These are phyloP conservation scores for Phenganax stokvisi DNA, from an alignment of 92 coral and sea anemone genomes.

Conservation along the genomic window DNA sequence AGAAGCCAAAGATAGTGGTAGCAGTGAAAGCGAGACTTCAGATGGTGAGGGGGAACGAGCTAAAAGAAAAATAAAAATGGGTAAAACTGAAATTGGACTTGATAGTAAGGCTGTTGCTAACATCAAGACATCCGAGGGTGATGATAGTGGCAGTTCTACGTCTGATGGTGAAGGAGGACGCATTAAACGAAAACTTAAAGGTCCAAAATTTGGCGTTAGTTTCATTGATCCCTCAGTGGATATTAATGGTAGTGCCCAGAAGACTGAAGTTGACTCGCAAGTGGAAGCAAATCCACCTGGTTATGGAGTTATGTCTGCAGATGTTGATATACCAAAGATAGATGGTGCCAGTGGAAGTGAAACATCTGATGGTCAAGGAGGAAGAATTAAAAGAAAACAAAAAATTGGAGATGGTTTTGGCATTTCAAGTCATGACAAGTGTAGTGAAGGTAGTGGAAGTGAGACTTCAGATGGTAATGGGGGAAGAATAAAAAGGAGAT, in stretches of 20 bases:
- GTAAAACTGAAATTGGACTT: not conserved
- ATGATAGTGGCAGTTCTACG: constrained; percentile 19
- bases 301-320: not conserved
- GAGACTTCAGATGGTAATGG: constrained; percentile 36
- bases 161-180: constrained; percentile 35
- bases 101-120: not conserved
- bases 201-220: not conserved
- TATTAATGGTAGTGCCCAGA: not conserved
- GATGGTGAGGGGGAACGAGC: constrained; percentile 38
- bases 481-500: constrained; percentile 27
- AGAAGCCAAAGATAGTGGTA: constrained; percentile 28
- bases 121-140: not conserved
- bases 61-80: constrained; percentile 25
- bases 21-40: constrained; percentile 36
- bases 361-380: constrained; percentile 36
- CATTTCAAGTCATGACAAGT: no score
- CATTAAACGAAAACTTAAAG: constrained; percentile 23
- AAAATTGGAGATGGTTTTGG: constrained; percentile 6
- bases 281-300: not conserved
- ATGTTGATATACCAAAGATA: not conserved
- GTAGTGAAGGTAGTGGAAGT: constrained; percentile 28
- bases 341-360: constrained; percentile 38
- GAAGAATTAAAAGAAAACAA: constrained; percentile 23
- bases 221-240: not conserved
- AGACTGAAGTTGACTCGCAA: not conserved